Percentiles rank a stretch among this genome's conserved stretches.
Evolutionary conservation across 2,113 vertebrate species (phyloP).

Genomic region (Sula dactylatra): DNA sequence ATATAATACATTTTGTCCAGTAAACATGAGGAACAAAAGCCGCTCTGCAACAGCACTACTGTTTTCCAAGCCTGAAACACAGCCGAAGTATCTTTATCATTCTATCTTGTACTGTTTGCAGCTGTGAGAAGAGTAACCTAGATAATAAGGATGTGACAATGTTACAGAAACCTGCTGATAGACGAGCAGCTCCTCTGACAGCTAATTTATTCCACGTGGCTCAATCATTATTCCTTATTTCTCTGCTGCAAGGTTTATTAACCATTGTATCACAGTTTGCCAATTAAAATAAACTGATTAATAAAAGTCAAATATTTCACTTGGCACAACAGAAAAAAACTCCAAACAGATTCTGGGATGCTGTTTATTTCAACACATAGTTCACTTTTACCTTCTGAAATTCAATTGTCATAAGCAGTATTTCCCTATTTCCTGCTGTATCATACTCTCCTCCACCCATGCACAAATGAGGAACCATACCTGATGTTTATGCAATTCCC

Average conservation of each 20-base stretch:
- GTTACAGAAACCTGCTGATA: constrained; percentile 57
- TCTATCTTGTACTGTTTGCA: constrained; percentile 25
- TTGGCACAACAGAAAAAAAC: neutral
- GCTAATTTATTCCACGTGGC: constrained; percentile 47
- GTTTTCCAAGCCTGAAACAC: constrained; percentile 20
- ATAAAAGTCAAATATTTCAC: neutral
- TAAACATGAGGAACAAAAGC: constrained; percentile 39
- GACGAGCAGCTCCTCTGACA: constrained; percentile 47
- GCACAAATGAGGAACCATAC: neutral
- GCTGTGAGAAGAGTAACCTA: constrained; percentile 56
- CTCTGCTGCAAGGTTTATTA: constrained; percentile 24
- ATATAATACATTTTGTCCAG: constrained; percentile 1
- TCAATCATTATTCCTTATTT: constrained; percentile 43
- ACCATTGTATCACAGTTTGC: neutral
- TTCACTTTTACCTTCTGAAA: neutral
- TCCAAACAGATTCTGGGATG: neutral
- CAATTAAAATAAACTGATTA: constrained; percentile 18
- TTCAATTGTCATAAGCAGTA: neutral
- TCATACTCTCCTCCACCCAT: neutral
- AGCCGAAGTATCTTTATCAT: constrained; percentile 53
- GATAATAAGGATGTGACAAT: constrained; percentile 67
- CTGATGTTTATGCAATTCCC: neutral
- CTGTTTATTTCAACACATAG: neutral
- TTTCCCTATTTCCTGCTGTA: neutral
- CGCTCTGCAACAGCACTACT: neutral